Conservation (phyloP, 2,888 invertebrate species). For the Trachelus stipa region DNA sequence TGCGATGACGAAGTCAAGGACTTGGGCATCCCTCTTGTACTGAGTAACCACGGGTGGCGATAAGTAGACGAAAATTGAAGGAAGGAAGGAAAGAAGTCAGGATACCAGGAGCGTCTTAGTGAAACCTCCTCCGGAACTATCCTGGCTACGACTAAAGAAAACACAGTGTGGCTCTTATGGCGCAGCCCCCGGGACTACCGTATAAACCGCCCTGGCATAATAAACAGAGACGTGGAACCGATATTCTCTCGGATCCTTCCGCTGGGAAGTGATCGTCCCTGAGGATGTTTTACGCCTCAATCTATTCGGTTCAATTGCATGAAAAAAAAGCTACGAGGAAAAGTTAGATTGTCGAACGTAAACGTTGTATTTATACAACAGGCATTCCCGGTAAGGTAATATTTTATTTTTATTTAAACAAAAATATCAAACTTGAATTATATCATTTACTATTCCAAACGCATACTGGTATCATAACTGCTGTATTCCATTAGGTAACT, state of each 20-base stretch:
- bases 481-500: not conserved
- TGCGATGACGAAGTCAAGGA: not conserved
- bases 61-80: not conserved
- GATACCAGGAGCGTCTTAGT: not conserved
- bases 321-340: not conserved
- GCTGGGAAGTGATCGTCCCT: not conserved
- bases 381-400: not conserved
- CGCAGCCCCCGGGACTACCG: constrained; percentile 3
- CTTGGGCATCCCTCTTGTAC: not conserved
- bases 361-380: not conserved
- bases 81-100: not conserved
- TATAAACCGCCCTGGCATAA: constrained; percentile 7
- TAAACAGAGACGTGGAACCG: not conserved
- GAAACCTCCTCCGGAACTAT: not conserved
- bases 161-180: not conserved
- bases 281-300: not conserved
- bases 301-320: not conserved
- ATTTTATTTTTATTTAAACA: not conserved
- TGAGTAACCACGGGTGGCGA: not conserved
- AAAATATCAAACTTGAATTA: not conserved
- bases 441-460: not conserved
- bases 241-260: not conserved
- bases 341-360: not conserved
- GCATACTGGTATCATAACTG: not conserved
- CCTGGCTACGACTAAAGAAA: not conserved